Percentiles rank a stretch among this genome's conserved stretches.
These are phyloP conservation scores for Nothocercus julius DNA, from an alignment of 2,113 vertebrate species.

Conservation along the genomic window DNA sequence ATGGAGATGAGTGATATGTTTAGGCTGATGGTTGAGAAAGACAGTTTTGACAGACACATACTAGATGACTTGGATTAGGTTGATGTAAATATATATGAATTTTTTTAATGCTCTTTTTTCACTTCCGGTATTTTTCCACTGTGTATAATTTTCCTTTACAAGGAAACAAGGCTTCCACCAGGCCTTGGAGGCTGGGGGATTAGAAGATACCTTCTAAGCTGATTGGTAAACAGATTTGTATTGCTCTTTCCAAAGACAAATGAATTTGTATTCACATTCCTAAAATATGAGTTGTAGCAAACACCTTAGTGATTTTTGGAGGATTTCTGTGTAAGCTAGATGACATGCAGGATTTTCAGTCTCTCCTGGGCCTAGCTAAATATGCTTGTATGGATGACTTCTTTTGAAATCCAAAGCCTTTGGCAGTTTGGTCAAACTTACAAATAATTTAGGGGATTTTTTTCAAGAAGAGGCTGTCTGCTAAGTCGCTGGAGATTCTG, in stretches of 20 bases:
- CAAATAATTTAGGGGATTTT: background rate
- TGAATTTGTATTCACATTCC: background rate
- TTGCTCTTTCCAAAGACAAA: background rate
- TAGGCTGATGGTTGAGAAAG: slow-evolving; percentile 50
- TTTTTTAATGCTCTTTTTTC: background rate
- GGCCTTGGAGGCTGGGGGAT: background rate
- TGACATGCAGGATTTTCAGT: background rate
- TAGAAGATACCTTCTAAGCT: background rate
- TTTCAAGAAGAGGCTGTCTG: background rate
- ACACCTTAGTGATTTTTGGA: background rate
- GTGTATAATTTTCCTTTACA: background rate
- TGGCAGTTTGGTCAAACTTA: background rate
- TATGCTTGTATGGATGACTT: background rate
- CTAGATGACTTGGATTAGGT: slow-evolving; percentile 25
- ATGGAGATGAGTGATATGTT: slow-evolving; percentile 17
- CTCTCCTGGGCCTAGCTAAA: background rate
- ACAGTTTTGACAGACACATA: slow-evolving; percentile 45
- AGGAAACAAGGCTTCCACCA: background rate
- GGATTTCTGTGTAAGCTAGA: background rate
- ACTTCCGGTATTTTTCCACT: slow-evolving; percentile 9
- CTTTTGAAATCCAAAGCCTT: background rate
- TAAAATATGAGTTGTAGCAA: background rate
- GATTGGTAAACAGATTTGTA: background rate
- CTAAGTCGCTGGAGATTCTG: background rate
- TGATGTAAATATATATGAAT: background rate